Conservation (phyloP, 2,113 vertebrate genomes). For the Agapornis roseicollis region DNA sequence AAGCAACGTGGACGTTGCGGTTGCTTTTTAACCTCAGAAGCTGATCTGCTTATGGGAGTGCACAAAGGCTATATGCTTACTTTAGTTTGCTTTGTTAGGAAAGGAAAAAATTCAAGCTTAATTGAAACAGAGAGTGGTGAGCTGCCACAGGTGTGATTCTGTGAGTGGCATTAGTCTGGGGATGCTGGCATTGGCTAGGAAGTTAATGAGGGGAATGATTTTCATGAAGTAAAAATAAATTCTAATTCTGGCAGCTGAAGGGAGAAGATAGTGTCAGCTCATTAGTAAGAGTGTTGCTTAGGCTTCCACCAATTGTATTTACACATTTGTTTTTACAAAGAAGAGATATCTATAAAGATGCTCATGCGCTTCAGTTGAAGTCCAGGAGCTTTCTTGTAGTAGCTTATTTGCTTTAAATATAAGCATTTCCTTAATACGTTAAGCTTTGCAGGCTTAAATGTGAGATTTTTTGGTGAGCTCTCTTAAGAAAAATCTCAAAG, state of each 20-base stretch:
- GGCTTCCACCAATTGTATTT: neutral
- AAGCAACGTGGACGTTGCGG: too few species aligned
- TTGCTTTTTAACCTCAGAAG: neutral
- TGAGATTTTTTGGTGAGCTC: neutral
- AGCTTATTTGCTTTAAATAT: neutral
- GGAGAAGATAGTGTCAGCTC: neutral
- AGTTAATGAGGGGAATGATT: neutral
- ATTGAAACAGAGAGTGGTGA: fast-evolving
- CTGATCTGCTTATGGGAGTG: neutral
- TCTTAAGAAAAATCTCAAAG: neutral
- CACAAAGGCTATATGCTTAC: fast-evolving
- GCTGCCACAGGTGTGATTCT: too few species aligned
- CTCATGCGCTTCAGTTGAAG: neutral
- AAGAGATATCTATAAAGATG: neutral
- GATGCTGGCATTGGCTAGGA: too few species aligned
- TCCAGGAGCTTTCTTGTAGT: neutral
- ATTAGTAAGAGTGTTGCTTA: neutral
- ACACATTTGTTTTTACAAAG: neutral
- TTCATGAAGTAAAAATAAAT: neutral
- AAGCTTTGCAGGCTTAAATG: neutral
- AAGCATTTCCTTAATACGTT: neutral
- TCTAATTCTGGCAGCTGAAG: neutral
- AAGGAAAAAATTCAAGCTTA: fast-evolving
- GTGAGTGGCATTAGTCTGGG: fast-evolving
- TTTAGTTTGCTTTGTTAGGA: fast-evolving